These are phyloP conservation scores for Tenrec ecaudatus DNA, from an alignment of 2,113 vertebrate genomes.

Conservation along the genomic window DNA sequence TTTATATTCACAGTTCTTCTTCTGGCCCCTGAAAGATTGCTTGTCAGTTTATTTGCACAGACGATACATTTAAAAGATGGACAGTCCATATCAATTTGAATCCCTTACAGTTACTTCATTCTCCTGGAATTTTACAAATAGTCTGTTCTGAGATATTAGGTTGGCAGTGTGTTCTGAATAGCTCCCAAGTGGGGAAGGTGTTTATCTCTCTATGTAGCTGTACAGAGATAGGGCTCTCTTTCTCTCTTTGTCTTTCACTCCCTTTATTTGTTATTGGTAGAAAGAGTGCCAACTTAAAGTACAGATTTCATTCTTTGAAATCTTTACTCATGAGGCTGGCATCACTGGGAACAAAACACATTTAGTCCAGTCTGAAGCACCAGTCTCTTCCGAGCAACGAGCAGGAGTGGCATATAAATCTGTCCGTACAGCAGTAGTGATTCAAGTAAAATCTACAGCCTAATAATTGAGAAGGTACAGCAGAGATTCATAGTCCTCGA, in stretches of 20 bases:
- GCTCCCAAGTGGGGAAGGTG: not conserved
- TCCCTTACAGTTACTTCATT: constrained; percentile 48
- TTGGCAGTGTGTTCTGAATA: constrained; percentile 43
- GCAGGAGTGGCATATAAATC: constrained; percentile 15
- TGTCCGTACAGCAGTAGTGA: not conserved
- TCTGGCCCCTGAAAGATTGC: constrained; percentile 29
- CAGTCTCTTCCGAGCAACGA: constrained; percentile 45
- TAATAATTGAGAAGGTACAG: constrained; percentile 32
- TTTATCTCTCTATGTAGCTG: not conserved
- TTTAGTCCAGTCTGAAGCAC: constrained; percentile 14
- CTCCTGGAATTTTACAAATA: constrained; percentile 58
- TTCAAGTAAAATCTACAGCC: constrained; percentile 59
- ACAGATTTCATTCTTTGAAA: constrained; percentile 57
- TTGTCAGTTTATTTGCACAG: constrained; percentile 31
- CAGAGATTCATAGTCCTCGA: constrained; percentile 21
- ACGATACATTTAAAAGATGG: constrained; percentile 23
- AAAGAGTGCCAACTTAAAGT: not conserved
- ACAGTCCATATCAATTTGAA: constrained; percentile 5
- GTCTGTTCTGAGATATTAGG: not conserved
- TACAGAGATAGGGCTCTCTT: not conserved
- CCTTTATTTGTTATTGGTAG: not conserved
- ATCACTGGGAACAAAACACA: constrained; percentile 25
- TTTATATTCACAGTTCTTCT: constrained; percentile 44
- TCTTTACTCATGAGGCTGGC: constrained; percentile 42
- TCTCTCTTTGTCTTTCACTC: not conserved